A percentile compares a stretch with the other conserved stretches of the same genome.
Conservation (phyloP, 2,797 vertebrate species). For the Sebastolobus alascanus region DNA sequence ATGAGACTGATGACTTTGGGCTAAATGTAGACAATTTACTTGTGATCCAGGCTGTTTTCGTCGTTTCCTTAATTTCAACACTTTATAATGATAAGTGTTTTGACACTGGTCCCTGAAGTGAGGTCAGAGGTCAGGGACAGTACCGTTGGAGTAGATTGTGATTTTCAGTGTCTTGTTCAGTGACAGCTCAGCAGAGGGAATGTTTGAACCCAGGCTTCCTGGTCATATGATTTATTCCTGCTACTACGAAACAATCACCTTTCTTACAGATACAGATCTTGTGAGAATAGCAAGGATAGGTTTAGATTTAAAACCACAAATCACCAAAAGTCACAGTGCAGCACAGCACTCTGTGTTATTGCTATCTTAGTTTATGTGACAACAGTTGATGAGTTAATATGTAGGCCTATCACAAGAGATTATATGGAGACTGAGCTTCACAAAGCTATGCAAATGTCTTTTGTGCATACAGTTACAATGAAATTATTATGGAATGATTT, state of each 20-base stretch:
- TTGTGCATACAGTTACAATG: conserved; percentile 42
- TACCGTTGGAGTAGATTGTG: conserved; percentile 1
- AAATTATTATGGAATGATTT: conserved; percentile 43
- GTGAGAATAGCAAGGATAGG: not conserved
- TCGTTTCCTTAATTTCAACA: not conserved
- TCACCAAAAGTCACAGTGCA: not conserved
- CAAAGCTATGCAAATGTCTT: conserved; percentile 37
- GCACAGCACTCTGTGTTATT: not conserved
- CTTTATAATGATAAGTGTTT: not conserved
- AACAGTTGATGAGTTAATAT: conserved; percentile 48
- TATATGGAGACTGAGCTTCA: conserved; percentile 26
- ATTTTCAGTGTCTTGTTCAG: conserved; percentile 5
- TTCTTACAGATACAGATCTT: not conserved
- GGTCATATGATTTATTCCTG: not conserved
- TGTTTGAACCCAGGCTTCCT: not conserved
- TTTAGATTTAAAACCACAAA: not conserved
- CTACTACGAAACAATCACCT: not conserved
- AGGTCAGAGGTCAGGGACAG: conserved; percentile 36
- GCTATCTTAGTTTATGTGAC: conserved; percentile 9
- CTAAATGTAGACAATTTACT: not conserved
- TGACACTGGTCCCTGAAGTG: not conserved
- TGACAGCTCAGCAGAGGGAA: not conserved
- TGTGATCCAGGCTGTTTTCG: not conserved
- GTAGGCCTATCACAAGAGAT: conserved; percentile 30
- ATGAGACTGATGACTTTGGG: not conserved